phyloP scores from a whole-genome alignment of 2,113 vertebrate species.

The Saimiri boliviensis region DNA sequence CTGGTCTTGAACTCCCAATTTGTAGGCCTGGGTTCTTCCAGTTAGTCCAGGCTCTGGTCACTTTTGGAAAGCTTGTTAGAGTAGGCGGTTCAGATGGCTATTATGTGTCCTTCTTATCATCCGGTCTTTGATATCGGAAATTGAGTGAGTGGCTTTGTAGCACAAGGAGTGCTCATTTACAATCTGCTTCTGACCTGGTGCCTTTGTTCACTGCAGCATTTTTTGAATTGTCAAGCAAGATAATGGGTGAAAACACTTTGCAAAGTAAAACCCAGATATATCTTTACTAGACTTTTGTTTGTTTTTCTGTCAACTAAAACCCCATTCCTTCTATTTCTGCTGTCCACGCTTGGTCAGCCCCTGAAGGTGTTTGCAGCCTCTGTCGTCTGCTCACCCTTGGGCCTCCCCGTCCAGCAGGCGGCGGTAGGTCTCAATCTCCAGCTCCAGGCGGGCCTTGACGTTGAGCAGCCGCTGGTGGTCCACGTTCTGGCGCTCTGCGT shows the following conservation, averaged over 20 bases:
- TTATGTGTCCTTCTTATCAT: background rate
- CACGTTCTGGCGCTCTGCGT: conserved; percentile 79
- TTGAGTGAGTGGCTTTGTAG: background rate
- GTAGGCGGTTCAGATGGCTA: background rate
- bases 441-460: conserved; percentile 85
- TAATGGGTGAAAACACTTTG: background rate
- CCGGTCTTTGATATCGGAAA: background rate
- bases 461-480: conserved; percentile 85
- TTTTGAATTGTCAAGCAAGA: background rate
- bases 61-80: background rate
- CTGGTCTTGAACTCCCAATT: background rate
- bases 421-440: conserved; percentile 88
- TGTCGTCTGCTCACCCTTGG: conserved; percentile 67
- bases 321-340: background rate
- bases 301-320: background rate
- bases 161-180: background rate
- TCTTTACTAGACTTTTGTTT: background rate
- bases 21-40: background rate
- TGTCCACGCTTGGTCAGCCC: background rate
- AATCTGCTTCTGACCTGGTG: background rate
- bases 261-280: background rate
- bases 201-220: background rate
- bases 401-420: conserved; percentile 83
- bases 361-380: background rate
- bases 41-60: background rate